Percentiles rank a stretch among this genome's conserved stretches.
Conservation (phyloP, 2,113 vertebrate species). For the Siphamia tubifer region DNA sequence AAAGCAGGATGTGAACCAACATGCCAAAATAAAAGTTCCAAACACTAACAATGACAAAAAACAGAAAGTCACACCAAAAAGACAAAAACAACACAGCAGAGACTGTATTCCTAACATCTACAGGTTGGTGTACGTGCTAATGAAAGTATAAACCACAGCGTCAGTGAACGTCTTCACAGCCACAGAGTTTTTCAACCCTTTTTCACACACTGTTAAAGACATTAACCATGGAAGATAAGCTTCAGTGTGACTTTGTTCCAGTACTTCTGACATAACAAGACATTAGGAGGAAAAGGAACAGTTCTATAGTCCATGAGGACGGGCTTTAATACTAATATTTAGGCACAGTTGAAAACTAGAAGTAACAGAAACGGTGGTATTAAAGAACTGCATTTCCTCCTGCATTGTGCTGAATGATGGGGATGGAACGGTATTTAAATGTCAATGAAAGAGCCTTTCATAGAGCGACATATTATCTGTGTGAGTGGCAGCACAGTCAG, state of each 20-base stretch:
- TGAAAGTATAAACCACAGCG: constrained; percentile 75
- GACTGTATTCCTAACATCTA: constrained; percentile 31
- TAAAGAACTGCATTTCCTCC: constrained; percentile 23
- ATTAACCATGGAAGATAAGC: constrained; percentile 69
- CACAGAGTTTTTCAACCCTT: constrained; percentile 65
- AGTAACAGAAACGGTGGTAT: constrained; percentile 20
- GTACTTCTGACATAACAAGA: constrained; percentile 37
- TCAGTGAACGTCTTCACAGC: constrained; percentile 68
- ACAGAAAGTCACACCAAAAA: too few species aligned
- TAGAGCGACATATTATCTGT: constrained; percentile 45
- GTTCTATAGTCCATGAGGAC: constrained; percentile 12
- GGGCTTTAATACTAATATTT: constrained; percentile 49
- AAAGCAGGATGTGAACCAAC: too few species aligned
- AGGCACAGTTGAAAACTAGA: constrained; percentile 7
- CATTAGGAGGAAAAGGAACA: constrained; percentile 38
- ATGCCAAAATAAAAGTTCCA: too few species aligned
- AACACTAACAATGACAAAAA: too few species aligned
- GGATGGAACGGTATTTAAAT: constrained; percentile 53
- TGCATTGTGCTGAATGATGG: constrained; percentile 34
- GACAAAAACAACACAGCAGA: too few species aligned
- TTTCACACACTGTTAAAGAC: constrained; percentile 64
- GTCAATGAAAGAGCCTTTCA: constrained; percentile 48
- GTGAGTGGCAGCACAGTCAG: constrained; percentile 20
- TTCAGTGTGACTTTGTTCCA: constrained; percentile 59
- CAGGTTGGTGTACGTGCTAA: constrained; percentile 51